Evolutionary conservation across 30 jellyfish, hydroid and myxozoan genomes (phyloP), one percentile per base, ranked within the genome.

Genomic region (Nemopilema nomurai): DNA sequence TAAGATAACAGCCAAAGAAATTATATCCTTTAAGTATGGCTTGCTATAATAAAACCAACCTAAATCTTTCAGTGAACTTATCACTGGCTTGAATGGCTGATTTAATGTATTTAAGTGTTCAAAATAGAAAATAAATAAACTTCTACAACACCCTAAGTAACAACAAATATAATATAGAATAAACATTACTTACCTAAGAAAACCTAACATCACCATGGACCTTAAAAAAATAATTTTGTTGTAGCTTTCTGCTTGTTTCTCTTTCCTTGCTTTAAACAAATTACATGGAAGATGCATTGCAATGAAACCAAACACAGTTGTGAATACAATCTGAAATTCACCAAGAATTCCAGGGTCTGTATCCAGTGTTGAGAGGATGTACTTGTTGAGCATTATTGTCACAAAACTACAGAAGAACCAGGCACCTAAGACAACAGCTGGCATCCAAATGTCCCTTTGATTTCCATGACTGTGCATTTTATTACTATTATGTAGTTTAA

Each of bases 341-440:
- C 97, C 99, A 22, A 94, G 85, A 16, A 94, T 70, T 26, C 99
- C 97, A 6, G 97, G 94, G 57, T 94, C 99, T 13, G 91, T 92
- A 85, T 90, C 96, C 64, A 94, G 82, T 16, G 97, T 70, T 0
- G 99, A 74, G 18, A 94, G 90, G 8, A 87, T 82, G 51, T 89
- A 94, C 69, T 94, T 94, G 87, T 94, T 94, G 69, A 80, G 64
- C 65, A 94, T 87, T 22, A 94, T 94, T 27, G 97, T 89, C 69
- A 96, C 67, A 72, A 94, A 89, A 69, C 99, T 94, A 83, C 91
- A 85, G 65, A 94, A 77, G 51, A 94, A 94, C 99, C 99, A 94
- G 24, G 92, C 83, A 22, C 82, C 50, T 97, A 94, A 89, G 0
- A 94, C 91, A 28, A 83, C 25, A 8, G 85, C 84, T 57, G 90